Evolutionary conservation across 2,888 invertebrate genomes (phyloP).

Genomic region (Drosophila emarginata): DNA sequence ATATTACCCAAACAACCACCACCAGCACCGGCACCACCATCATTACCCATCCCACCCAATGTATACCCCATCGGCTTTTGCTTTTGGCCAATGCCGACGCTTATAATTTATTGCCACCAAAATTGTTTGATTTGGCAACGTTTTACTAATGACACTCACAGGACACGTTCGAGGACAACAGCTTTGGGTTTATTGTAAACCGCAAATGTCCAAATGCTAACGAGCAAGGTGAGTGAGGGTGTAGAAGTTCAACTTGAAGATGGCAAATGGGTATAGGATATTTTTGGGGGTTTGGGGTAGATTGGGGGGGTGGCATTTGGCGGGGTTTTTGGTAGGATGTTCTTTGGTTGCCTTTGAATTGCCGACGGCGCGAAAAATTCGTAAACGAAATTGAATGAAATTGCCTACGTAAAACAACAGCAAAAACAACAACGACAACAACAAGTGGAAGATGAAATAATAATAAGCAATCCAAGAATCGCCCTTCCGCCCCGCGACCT

Average conservation of each 20-base stretch:
- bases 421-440: constrained; percentile 19
- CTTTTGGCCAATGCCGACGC: background rate
- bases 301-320: constrained; percentile 8
- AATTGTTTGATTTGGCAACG: constrained; percentile 53
- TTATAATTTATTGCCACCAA: constrained; percentile 45
- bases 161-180: constrained; percentile 41
- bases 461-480: constrained; percentile 41
- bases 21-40: no score
- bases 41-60: background rate
- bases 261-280: background rate
- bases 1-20: background rate
- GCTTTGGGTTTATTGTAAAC: constrained; percentile 37
- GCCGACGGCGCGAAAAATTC: constrained; percentile 55
- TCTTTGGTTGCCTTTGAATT: constrained; percentile 40
- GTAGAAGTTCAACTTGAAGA: background rate
- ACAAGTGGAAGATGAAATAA: constrained; percentile 49
- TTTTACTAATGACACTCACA: constrained; percentile 56
- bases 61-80: background rate
- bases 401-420: constrained; percentile 48
- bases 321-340: constrained; percentile 19
- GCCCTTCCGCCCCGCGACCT: background rate
- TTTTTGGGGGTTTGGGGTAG: background rate
- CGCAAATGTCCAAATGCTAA: constrained; percentile 49
- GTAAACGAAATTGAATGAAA: constrained; percentile 63
- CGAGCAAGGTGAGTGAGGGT: constrained; percentile 28